These are phyloP conservation scores for Urocynchramus pylzowi DNA, from an alignment of 2,113 vertebrate genomes.

Conservation along the genomic window DNA sequence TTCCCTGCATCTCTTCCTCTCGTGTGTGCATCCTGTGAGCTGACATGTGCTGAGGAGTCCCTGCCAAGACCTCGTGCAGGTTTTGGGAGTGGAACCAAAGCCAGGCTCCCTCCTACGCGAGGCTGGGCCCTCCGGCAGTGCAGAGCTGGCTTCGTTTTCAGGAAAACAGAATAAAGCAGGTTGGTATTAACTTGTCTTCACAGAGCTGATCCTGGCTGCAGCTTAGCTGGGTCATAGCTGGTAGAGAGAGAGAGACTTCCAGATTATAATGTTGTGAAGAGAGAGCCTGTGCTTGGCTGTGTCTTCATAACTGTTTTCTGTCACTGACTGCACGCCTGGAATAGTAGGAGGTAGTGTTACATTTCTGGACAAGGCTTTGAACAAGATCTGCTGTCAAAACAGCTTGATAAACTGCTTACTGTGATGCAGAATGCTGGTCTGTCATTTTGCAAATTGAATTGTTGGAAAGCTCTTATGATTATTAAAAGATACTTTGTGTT, in stretches of 20 bases:
- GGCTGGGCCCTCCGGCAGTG: background rate
- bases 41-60: background rate
- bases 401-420: background rate
- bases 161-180: background rate
- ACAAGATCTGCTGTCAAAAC: background rate
- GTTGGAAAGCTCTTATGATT: background rate
- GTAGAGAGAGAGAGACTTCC: background rate
- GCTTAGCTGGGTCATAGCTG: background rate
- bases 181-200: background rate
- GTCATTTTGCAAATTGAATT: background rate
- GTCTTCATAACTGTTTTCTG: background rate
- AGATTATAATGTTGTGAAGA: background rate
- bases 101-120: background rate
- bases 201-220: background rate
- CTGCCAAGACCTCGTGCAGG: background rate
- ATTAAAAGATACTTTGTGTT: constrained; percentile 18
- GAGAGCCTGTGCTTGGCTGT: background rate
- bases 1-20: background rate
- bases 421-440: background rate
- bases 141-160: background rate
- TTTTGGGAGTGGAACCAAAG: background rate
- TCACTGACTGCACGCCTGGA: background rate
- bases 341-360: background rate
- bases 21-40: background rate
- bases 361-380: background rate